Evolutionary conservation across 37 sponge, comb jelly and placozoan species (phyloP).

Genomic region (Sycon ciliatum): DNA sequence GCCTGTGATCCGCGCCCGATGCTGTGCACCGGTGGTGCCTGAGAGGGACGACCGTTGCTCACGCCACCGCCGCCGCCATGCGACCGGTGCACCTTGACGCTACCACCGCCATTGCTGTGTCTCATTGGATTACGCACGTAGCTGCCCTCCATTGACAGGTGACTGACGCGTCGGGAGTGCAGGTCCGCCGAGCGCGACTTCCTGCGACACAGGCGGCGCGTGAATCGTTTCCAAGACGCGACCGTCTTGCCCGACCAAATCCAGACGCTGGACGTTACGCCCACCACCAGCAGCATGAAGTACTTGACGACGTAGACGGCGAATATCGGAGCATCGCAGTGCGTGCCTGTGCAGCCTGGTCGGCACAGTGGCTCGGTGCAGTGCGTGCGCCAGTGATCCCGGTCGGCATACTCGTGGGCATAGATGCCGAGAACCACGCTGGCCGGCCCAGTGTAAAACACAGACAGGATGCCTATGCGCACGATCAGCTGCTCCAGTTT

Average conservation of each 20-base stretch:
- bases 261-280: conserved; percentile 67
- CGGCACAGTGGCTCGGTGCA: conserved; percentile 1
- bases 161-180: no score
- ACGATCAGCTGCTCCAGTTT: conserved; percentile 78
- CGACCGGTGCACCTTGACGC: no score
- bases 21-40: no score
- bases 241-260: conserved; percentile 83
- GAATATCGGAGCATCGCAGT: no score
- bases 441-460: conserved; percentile 73
- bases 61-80: no score
- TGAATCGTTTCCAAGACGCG: conserved; percentile 38
- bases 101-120: no score
- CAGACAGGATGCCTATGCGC: conserved; percentile 74
- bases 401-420: conserved; percentile 46
- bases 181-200: no score
- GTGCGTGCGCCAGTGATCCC: conserved; percentile 35
- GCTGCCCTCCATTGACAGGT: no score
- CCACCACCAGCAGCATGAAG: conserved; percentile 62
- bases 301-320: conserved; percentile 45
- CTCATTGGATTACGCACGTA: no score
- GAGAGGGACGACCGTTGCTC: no score
- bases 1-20: no score
- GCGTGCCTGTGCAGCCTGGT: conserved; percentile 12
- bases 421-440: conserved; percentile 58
- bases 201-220: no score